phyloP scores from a whole-genome alignment of 1,140 invertebrate genomes.

The Eumeta japonica region DNA sequence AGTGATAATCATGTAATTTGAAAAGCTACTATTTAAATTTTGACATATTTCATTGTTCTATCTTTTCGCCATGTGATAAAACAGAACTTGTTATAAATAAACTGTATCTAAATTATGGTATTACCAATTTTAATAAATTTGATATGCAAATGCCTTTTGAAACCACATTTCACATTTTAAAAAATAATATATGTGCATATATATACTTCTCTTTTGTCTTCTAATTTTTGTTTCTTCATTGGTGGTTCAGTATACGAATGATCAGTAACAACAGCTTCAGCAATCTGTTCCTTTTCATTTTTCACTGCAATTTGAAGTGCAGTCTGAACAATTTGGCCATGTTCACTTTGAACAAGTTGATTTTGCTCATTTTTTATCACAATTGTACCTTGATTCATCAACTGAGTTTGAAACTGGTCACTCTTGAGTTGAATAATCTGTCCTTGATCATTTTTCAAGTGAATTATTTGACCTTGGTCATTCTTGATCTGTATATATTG shows the following conservation, averaged over 20 bases:
- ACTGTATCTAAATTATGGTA: too few relatives aligned
- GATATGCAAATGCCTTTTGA: too few relatives aligned
- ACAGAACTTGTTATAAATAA: too few relatives aligned
- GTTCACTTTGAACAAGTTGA: conserved; percentile 33
- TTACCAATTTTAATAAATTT: too few relatives aligned
- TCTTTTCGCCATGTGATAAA: too few relatives aligned
- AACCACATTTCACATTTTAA: too few relatives aligned
- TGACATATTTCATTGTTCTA: too few relatives aligned
- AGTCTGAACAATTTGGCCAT: conserved; percentile 15
- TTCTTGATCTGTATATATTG: conserved; percentile 47
- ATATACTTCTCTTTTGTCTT: conserved; percentile 35
- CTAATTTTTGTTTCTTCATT: conserved; percentile 32
- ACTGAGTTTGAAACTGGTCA: conserved; percentile 30
- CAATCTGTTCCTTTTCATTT: conserved; percentile 26
- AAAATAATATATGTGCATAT: conserved; percentile 2
- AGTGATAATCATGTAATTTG: too few relatives aligned
- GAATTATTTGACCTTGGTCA: conserved; percentile 44
- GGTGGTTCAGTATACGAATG: conserved; percentile 45
- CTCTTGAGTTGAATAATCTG: conserved; percentile 46
- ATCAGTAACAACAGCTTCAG: conserved; percentile 28
- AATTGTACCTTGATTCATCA: too few relatives aligned
- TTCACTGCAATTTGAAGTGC: conserved; percentile 16
- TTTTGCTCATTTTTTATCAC: conserved; percentile 36
- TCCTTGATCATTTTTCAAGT: conserved; percentile 46
- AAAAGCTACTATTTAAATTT: too few relatives aligned